Conservation (phyloP, 1,140 invertebrate genomes). For the Zophobas atratus region DNA sequence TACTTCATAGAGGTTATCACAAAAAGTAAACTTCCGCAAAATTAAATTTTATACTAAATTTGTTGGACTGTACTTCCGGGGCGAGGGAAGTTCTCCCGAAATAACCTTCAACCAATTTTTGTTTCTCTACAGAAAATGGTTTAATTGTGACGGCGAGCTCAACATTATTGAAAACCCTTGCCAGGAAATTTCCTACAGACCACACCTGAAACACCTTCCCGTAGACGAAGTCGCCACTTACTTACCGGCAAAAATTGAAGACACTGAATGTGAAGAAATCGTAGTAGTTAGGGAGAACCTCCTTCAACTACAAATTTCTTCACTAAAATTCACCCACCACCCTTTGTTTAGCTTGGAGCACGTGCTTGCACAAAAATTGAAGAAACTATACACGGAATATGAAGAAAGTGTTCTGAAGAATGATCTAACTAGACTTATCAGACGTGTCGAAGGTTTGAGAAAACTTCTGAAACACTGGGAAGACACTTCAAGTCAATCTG, state of each 20-base stretch:
- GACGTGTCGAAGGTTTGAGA: conserved; percentile 65
- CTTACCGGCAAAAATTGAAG: conserved; percentile 27
- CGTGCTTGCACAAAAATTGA: conserved; percentile 64
- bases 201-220: conserved; percentile 48
- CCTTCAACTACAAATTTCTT: conserved; percentile 65
- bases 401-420: conserved; percentile 56
- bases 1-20: too few species aligned
- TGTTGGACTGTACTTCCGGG: too few species aligned
- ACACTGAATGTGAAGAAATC: conserved; percentile 59
- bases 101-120: background rate
- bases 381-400: conserved; percentile 65
- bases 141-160: conserved; percentile 55
- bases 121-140: conserved; percentile 58
- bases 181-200: conserved; percentile 46
- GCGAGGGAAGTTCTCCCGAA: too few species aligned
- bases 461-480: conserved; percentile 50
- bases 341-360: conserved; percentile 68
- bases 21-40: too few species aligned
- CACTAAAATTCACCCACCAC: conserved; percentile 67
- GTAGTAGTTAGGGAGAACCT: conserved; percentile 61
- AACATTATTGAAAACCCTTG: conserved; percentile 54
- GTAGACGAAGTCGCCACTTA: conserved; percentile 31
- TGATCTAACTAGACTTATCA: conserved; percentile 60
- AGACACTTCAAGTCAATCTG: conserved; percentile 16
- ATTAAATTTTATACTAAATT: too few species aligned